These are phyloP conservation scores for Myiothlypis chrysogaster DNA, from an alignment of 2,797 vertebrate genomes.

Conservation along the genomic window DNA sequence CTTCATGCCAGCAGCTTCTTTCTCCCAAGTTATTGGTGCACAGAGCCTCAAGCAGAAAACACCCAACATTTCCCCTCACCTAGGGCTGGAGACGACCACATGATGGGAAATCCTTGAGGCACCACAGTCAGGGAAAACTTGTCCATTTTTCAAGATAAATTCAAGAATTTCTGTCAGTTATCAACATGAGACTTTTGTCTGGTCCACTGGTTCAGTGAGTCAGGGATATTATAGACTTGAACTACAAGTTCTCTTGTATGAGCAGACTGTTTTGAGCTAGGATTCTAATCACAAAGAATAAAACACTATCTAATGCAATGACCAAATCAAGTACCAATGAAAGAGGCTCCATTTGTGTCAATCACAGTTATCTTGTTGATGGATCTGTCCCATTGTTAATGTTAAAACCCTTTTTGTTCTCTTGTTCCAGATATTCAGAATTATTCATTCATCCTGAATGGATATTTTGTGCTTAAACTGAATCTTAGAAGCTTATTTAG, in stretches of 20 bases:
- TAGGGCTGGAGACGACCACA: not conserved
- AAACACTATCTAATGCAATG: not conserved
- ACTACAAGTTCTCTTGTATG: not conserved
- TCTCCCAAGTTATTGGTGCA: not conserved
- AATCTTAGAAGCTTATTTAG: constrained; percentile 35
- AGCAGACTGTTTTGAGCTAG: not conserved
- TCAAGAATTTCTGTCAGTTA: not conserved
- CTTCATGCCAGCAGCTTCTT: not conserved
- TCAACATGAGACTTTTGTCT: not conserved
- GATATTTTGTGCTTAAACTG: constrained; percentile 20
- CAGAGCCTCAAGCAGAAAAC: not conserved
- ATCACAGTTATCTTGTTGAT: not conserved
- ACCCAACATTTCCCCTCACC: not conserved
- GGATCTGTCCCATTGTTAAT: not conserved
- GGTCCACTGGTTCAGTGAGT: not conserved
- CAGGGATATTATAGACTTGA: not conserved
- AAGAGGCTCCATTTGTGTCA: not conserved
- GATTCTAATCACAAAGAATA: not conserved
- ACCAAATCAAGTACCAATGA: not conserved
- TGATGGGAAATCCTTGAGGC: not conserved
- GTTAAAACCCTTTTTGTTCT: not conserved
- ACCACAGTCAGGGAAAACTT: not conserved
- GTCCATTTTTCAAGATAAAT: not conserved
- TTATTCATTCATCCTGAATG: not conserved
- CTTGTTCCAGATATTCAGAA: constrained; percentile 9